phyloP scores from a whole-genome alignment of 2,797 vertebrate species.

The Enteromius mattozi region DNA sequence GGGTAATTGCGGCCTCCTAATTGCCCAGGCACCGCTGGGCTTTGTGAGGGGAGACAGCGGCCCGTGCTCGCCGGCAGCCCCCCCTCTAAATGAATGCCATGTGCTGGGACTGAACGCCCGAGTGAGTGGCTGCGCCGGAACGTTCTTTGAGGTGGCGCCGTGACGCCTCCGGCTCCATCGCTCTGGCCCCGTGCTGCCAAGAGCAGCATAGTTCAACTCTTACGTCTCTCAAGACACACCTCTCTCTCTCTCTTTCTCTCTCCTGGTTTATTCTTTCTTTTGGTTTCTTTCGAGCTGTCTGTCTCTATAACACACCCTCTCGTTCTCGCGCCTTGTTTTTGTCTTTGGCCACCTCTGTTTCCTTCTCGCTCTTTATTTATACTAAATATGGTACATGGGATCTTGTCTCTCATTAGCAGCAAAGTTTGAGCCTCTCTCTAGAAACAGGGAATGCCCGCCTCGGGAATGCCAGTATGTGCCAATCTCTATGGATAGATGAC shows the following conservation, averaged over 20 bases:
- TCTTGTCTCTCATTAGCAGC: slow-evolving; percentile 38
- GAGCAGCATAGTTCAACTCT: slow-evolving; percentile 84
- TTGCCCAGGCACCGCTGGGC: slow-evolving; percentile 78
- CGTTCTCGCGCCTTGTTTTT: slow-evolving; percentile 21
- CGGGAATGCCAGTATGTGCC: slow-evolving; percentile 39
- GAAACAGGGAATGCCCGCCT: slow-evolving; percentile 47
- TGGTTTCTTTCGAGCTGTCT: slow-evolving; percentile 31
- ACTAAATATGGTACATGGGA: slow-evolving; percentile 50
- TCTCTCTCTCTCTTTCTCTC: slow-evolving; percentile 65
- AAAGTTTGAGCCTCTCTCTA: slow-evolving; percentile 2
- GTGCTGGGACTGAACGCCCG: slow-evolving; percentile 82
- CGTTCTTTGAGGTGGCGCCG: slow-evolving; percentile 88
- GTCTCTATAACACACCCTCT: slow-evolving; percentile 34
- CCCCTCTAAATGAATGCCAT: slow-evolving; percentile 87
- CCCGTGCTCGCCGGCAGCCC: slow-evolving; percentile 55
- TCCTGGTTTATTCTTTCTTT: slow-evolving; percentile 13
- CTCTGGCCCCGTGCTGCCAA: slow-evolving; percentile 80
- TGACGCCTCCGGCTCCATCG: slow-evolving; percentile 82
- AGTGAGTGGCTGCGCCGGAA: slow-evolving; percentile 71
- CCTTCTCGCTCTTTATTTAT: slow-evolving; percentile 8
- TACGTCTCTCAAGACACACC: slow-evolving; percentile 85
- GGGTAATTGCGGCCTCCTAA: slow-evolving; percentile 75
- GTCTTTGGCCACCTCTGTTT: slow-evolving; percentile 12
- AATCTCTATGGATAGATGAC: slow-evolving; percentile 40
- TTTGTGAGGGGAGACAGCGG: slow-evolving; percentile 59